A percentile compares a stretch with the other conserved stretches of the same genome.
Evolutionary conservation across 2,797 vertebrate genomes (phyloP).

Genomic region (Zonotrichia albicollis): DNA sequence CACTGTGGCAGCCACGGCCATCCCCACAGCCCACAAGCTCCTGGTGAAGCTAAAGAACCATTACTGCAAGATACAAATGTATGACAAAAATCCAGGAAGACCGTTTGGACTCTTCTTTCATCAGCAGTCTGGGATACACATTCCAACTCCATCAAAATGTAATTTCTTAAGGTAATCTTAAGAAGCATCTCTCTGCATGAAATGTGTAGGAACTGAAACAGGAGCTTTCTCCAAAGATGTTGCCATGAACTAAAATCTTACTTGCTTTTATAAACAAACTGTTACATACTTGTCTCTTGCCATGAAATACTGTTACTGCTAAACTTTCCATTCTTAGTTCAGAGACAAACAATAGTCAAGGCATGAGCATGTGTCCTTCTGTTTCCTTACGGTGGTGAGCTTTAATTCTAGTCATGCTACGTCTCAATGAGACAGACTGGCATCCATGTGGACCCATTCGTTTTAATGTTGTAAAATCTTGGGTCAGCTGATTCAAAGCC

Average conservation of each 20-base stretch:
- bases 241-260: slow-evolving; percentile 52
- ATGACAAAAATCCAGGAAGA: slow-evolving; percentile 70
- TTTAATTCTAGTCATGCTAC: slow-evolving; percentile 65
- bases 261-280: slow-evolving; percentile 64
- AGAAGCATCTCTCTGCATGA: slow-evolving; percentile 75
- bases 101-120: slow-evolving; percentile 28
- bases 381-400: slow-evolving; percentile 77
- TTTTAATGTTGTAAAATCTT: slow-evolving; percentile 67
- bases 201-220: slow-evolving; percentile 54
- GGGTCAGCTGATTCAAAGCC: slow-evolving; percentile 79
- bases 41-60: slow-evolving; percentile 87
- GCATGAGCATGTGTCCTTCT: slow-evolving; percentile 69
- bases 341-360: slow-evolving; percentile 32
- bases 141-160: slow-evolving; percentile 63
- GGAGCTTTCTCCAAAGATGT: slow-evolving; percentile 77
- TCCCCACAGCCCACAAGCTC: slow-evolving; percentile 83
- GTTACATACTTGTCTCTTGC: slow-evolving; percentile 72
- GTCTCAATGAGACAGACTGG: slow-evolving; percentile 65
- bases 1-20: slow-evolving; percentile 83
- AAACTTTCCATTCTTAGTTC: slow-evolving; percentile 57
- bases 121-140: slow-evolving; percentile 68
- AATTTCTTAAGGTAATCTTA: slow-evolving; percentile 69
- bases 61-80: slow-evolving; percentile 87
- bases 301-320: slow-evolving; percentile 70
- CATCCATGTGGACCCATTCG: slow-evolving; percentile 36